Percentiles rank a stretch among this genome's conserved stretches.
These are phyloP conservation scores for Perizoma flavofasciatum DNA, from an alignment of 2,888 invertebrate genomes.

Conservation along the genomic window DNA sequence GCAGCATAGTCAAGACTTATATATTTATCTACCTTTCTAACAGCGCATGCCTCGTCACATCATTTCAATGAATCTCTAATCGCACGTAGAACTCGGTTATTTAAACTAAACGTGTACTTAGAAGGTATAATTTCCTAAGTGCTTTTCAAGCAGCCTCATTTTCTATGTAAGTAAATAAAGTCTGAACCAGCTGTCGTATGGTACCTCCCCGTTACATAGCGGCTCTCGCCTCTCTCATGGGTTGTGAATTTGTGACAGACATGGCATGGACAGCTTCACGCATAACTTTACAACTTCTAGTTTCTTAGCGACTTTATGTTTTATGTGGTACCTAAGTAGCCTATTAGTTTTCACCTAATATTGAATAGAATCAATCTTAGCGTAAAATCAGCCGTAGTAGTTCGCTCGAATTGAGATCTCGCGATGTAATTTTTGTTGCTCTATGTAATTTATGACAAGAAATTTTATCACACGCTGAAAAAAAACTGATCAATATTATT, in stretches of 20 bases:
- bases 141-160: slow-evolving; percentile 11
- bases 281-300: slow-evolving; percentile 34
- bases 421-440: no score
- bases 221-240: slow-evolving; percentile 34
- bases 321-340: not conserved
- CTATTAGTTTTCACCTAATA: no score
- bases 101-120: not conserved
- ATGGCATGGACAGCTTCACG: slow-evolving; percentile 35
- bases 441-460: no score
- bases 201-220: slow-evolving; percentile 50
- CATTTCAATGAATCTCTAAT: slow-evolving; percentile 2
- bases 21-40: no score
- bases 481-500: no score
- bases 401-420: no score
- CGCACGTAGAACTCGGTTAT: slow-evolving; percentile 6
- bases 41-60: not conserved
- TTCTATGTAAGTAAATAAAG: slow-evolving; percentile 34
- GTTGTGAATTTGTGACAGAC: slow-evolving; percentile 46
- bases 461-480: no score
- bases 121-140: slow-evolving; percentile 3
- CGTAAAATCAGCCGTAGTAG: no score
- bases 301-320: slow-evolving; percentile 30
- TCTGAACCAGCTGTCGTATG: slow-evolving; percentile 34
- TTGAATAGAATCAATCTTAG: no score
- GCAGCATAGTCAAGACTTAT: no score